Evolutionary conservation across 2,113 vertebrate species (phyloP).

Genomic region (Aspiorhynchus laticeps): DNA sequence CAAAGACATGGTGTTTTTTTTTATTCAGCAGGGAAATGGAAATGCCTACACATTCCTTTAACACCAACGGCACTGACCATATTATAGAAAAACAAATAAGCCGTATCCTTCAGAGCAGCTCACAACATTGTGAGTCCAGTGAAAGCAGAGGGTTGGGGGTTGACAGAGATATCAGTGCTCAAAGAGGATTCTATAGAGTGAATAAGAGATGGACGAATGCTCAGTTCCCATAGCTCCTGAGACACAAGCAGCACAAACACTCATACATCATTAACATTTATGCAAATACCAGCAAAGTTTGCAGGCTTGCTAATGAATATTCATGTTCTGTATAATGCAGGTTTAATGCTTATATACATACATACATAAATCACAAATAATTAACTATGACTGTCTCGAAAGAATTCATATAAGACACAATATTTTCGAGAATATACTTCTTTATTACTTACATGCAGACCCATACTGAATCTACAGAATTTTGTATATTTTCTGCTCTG

Average conservation of each 20-base stretch:
- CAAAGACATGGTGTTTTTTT: constrained; percentile 52
- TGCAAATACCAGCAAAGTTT: constrained; percentile 10
- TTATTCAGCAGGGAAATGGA: constrained; percentile 19
- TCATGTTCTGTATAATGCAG: neutral
- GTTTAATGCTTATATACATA: neutral
- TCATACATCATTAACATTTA: constrained; percentile 34
- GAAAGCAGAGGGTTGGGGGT: constrained; percentile 34
- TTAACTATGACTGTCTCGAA: neutral
- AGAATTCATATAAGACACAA: neutral
- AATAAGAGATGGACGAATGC: neutral
- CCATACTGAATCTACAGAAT: neutral
- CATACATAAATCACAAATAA: neutral
- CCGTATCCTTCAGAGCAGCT: constrained; percentile 49
- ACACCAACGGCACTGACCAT: constrained; percentile 55
- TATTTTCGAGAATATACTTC: neutral
- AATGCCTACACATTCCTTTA: constrained; percentile 50
- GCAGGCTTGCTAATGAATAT: neutral
- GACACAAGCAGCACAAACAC: neutral
- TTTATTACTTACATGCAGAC: neutral
- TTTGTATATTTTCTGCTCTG: neutral
- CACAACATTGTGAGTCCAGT: constrained; percentile 45
- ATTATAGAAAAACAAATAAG: constrained; percentile 59
- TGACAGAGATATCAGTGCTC: constrained; percentile 21
- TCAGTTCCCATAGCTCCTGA: constrained; percentile 21
- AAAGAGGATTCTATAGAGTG: constrained; percentile 56